Conservation (phyloP, 2,888 invertebrate genomes). For the Frankliniella fusca region DNA sequence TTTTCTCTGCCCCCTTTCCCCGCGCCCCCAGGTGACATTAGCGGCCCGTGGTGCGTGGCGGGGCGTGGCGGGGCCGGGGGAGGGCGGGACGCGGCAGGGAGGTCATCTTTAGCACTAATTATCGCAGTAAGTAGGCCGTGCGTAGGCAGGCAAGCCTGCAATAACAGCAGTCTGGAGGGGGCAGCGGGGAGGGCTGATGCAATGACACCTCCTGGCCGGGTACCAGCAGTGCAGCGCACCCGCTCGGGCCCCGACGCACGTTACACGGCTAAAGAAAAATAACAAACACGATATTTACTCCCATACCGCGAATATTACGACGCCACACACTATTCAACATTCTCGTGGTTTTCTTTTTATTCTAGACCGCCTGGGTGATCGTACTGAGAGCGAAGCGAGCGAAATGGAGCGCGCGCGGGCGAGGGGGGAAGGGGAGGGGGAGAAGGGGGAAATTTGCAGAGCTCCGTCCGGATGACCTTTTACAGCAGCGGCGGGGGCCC, state of each 20-base stretch:
- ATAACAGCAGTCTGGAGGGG: not conserved
- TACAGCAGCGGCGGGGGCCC: too few species aligned
- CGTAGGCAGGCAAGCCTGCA: not conserved
- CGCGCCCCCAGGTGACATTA: not conserved
- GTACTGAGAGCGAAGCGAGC: too few species aligned
- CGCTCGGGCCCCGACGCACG: not conserved
- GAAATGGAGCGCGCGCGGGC: too few species aligned
- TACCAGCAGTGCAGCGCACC: not conserved
- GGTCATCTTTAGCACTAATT: slow-evolving; percentile 18
- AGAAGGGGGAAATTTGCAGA: too few species aligned
- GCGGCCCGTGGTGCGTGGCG: not conserved
- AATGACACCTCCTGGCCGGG: not conserved
- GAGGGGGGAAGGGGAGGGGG: too few species aligned
- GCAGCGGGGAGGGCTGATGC: not conserved
- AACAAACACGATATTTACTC: too few species aligned
- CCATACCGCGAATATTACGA: too few species aligned
- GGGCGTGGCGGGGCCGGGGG: not conserved
- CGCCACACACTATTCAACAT: too few species aligned
- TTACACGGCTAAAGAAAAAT: not conserved
- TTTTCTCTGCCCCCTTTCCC: not conserved
- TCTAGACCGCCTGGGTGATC: too few species aligned
- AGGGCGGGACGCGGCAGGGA: not conserved
- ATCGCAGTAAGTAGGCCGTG: not conserved
- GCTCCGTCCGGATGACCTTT: too few species aligned
- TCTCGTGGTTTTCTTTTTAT: too few species aligned